phyloP scores from a whole-genome alignment of 2,888 invertebrate species.

The Tetheella fluctuosa region DNA sequence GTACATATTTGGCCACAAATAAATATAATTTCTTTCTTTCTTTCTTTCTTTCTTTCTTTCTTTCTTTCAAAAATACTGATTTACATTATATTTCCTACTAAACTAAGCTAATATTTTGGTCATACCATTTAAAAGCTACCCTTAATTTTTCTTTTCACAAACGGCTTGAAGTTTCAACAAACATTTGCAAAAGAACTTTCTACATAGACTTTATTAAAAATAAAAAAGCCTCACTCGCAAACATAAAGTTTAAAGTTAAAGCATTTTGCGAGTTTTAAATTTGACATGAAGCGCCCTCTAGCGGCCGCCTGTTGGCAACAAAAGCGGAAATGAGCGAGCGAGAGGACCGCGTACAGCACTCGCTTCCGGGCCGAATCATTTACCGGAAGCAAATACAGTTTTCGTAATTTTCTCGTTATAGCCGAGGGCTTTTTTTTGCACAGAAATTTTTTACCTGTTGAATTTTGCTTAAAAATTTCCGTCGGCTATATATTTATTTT shows the following conservation, averaged over 20 bases:
- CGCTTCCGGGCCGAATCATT: constrained; percentile 53
- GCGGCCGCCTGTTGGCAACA: constrained; percentile 18
- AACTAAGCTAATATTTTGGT: too few species aligned
- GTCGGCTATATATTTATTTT: constrained; percentile 9
- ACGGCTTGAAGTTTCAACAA: background rate
- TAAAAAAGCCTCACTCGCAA: background rate
- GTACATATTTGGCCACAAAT: too few species aligned
- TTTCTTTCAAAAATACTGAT: too few species aligned
- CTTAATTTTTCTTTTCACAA: background rate
- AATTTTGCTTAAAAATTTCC: constrained; percentile 30
- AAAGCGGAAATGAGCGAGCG: constrained; percentile 48
- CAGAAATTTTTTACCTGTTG: constrained; percentile 49
- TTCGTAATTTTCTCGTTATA: constrained; percentile 54
- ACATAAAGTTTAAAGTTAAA: background rate
- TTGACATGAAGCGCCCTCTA: constrained; percentile 38
- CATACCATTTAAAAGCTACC: too few species aligned
- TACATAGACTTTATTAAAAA: background rate
- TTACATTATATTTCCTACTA: too few species aligned
- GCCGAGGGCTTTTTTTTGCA: constrained; percentile 29
- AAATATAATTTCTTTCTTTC: too few species aligned
- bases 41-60: too few species aligned
- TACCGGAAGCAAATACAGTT: constrained; percentile 56
- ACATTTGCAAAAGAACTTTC: background rate
- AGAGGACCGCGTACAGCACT: constrained; percentile 32
- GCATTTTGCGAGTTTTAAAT: constrained; percentile 16